Evolutionary conservation across 2,797 vertebrate genomes (phyloP), one percentile per base, ranked within the genome.

Genomic region (Masticophis lateralis): DNA sequence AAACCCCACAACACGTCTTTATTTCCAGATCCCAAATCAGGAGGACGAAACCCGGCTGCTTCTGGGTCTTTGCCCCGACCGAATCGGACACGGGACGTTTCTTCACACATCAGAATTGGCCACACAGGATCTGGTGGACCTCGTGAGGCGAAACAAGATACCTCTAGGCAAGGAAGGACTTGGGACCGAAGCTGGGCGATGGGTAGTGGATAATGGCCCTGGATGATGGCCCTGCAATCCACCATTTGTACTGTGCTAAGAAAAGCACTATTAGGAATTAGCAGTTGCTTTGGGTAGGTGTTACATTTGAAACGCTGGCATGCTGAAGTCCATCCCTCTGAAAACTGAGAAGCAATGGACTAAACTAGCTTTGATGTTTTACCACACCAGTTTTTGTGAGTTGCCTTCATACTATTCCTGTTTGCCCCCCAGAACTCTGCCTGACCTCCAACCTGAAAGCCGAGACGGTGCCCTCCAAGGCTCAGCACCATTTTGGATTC

Each of bases 81-180:
- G 99, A 97, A 99, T 99, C 13, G 99, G 99, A 25, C 99, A 99
- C 0, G 99, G 99, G 18, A 99, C 99, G 3, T 99, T 99, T 93
- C 97, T 98, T 87, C 97, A 94, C 37, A 98, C 98, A 7, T 96
- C 98, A 87, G 95, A 98, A 51, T 96, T 97, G 2, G 98, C 98
- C 60, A 98, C 98, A 66, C 96, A 98, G 88, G 97, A 98, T 92
- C 97, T 99, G 22, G 98, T 99, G 79, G 97, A 99, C 47, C 98
- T 98, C 95, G 98, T 99, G 88, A 97, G 96, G 86, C 97, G 96
- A 87, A 97, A 98, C 88, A 97, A 88, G 18, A 99, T 98, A 93
- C 99, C 99, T 1, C 97, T 99, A 5, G 99, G 99, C 99, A 97
- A 98, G 96, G 60, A 90, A 90, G 5, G 57, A 22, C 0, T 37